These are phyloP conservation scores for Chirona hameri DNA, from an alignment of 2,888 invertebrate genomes.

Conservation along the genomic window DNA sequence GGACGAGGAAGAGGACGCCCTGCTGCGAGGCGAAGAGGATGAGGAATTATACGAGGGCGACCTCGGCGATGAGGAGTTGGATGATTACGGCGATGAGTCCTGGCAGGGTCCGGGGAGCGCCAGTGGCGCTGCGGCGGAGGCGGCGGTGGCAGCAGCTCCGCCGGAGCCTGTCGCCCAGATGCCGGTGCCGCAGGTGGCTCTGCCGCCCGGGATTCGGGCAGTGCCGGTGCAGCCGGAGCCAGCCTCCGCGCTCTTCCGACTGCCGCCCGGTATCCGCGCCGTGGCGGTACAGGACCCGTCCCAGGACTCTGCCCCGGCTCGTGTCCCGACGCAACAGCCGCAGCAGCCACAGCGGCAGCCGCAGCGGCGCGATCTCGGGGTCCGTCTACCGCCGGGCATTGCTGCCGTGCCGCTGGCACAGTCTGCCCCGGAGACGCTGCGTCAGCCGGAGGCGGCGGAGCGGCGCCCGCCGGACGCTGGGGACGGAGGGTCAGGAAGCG, in stretches of 20 bases:
- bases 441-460: background rate
- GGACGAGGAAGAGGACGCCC: background rate
- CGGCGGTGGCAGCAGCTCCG: background rate
- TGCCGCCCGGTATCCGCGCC: constrained; percentile 2
- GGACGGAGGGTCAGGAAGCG: background rate
- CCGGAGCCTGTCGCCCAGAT: background rate
- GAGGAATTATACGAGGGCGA: background rate
- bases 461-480: background rate
- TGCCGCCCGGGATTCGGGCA: background rate
- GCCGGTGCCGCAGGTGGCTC: background rate
- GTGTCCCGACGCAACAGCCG: background rate
- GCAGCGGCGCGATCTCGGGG: background rate
- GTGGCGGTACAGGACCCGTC: background rate
- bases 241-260: background rate
- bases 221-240: background rate
- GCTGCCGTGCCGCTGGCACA: background rate
- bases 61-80: background rate
- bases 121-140: background rate
- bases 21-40: background rate
- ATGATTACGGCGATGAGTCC: background rate
- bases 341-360: background rate
- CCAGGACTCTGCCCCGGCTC: background rate
- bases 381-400: background rate
- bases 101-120: background rate
- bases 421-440: background rate